phyloP scores from a whole-genome alignment of 2,113 vertebrate species.

The Coracopsis vasa region DNA sequence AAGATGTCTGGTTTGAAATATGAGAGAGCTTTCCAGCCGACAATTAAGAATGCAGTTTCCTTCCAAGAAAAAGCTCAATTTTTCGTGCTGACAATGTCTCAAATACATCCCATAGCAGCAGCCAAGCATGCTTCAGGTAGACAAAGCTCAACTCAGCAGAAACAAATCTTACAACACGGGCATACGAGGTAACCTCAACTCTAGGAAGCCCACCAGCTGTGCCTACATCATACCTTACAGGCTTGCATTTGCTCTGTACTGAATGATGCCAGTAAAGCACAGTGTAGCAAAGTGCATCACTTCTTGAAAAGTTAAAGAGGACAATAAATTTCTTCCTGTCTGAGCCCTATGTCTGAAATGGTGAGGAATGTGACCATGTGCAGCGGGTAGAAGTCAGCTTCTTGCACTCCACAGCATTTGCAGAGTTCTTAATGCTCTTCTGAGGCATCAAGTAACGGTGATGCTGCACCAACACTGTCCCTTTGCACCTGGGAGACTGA shows the following conservation, averaged over 20 bases:
- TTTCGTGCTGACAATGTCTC: constrained; percentile 10
- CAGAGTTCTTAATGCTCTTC: not conserved
- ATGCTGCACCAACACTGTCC: not conserved
- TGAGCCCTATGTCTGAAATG: not conserved
- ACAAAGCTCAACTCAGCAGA: not conserved
- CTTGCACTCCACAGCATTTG: not conserved
- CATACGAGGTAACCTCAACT: not conserved
- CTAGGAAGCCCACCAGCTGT: not conserved
- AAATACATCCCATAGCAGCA: not conserved
- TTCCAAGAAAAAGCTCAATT: not conserved
- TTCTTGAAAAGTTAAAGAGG: not conserved
- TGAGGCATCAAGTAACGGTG: not conserved
- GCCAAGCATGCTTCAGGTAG: not conserved
- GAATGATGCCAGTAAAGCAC: not conserved
- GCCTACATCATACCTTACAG: not conserved
- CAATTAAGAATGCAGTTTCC: not conserved
- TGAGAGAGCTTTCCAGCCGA: not conserved
- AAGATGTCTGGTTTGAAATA: not conserved
- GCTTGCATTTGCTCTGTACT: not conserved
- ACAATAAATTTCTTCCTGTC: not conserved
- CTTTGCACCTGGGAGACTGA: not conserved
- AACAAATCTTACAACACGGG: not conserved
- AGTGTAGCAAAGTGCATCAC: rapidly evolving
- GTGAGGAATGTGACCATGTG: not conserved
- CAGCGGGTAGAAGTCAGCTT: not conserved